Base-by-base conservation (phyloP, 1,140 invertebrate species). In the Sinonovacula constricta region DNA sequence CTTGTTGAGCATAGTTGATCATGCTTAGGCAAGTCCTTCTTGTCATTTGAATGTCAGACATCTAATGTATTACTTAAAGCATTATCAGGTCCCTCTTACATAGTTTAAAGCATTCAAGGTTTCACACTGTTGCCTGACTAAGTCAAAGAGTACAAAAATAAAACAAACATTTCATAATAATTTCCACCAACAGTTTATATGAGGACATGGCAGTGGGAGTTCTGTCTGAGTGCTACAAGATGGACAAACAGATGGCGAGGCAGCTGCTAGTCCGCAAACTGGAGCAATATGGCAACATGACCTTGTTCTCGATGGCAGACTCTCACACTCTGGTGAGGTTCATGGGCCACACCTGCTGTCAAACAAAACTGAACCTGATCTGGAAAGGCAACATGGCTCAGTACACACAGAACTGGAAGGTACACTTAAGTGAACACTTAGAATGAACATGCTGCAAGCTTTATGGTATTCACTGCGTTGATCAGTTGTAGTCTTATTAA, bases 381-480 rank as follows among this genome's bases (percentile, higher is more conserved):
- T 91, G 89, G 90, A 89, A 88, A 36, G 90, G 90, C 3, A 72
- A 83, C 5, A 87, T 91, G 86, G 85, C 87, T 7, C 77, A 85
- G 2, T 86, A 89, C 75, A 91, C 90, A n/a, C 85, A 87, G 30
- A 75, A 79, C 10, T 79, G 82, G 39, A 90, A 87, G 86, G 90
- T 90, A n/a, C n/a, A n/a, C n/a, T n/a, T n/a, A 68, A 56, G 53
- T 45, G 2, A 18, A 1, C 26, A 4, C 7, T 15, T 34, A 33
- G 31, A 24, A 63, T 12, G 34, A 18, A 33, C 26, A 36, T 36
- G 10, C 22, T 26, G 31, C 30, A 51, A 22, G 33, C 36, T 56
- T 22, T 57, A n/a, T 31, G n/a, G n/a, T n/a, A n/a, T n/a, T n/a
- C n/a, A n/a, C n/a, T n/a, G n/a, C n/a, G n/a, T n/a, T n/a, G n/a